These are phyloP conservation scores for Pontoporia blainvillei DNA, from an alignment of 2,113 vertebrate species.

Conservation along the genomic window DNA sequence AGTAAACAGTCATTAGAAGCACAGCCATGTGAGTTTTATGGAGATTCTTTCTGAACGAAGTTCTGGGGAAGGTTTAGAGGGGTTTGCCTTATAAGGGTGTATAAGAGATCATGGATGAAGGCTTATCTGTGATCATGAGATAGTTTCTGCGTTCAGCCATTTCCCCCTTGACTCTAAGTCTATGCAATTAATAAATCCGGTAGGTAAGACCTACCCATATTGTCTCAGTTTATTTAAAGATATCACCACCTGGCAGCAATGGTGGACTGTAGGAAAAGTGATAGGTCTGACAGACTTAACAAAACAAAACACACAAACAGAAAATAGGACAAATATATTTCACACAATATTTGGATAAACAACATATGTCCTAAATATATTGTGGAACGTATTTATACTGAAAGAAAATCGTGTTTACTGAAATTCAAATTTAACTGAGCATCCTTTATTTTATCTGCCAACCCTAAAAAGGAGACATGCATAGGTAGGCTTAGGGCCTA, in stretches of 20 bases:
- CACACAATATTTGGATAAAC: not conserved
- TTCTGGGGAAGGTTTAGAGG: not conserved
- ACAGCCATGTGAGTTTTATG: fast-evolving
- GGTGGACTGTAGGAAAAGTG: not conserved
- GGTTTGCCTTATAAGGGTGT: not conserved
- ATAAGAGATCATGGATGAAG: not conserved
- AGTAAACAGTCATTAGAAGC: not conserved
- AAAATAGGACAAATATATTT: not conserved
- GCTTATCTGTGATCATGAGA: not conserved
- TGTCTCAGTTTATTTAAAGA: not conserved
- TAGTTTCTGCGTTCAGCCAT: not conserved
- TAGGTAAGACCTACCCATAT: not conserved
- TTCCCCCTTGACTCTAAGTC: not conserved
- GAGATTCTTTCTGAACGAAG: not conserved
- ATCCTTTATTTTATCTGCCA: not conserved
- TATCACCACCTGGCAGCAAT: not conserved
- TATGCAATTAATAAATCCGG: not conserved
- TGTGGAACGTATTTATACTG: not conserved
- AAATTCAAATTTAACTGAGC: not conserved
- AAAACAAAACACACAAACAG: not conserved
- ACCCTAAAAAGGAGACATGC: not conserved
- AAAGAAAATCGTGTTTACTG: not conserved
- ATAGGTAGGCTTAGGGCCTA: too few species aligned
- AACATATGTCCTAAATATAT: not conserved
- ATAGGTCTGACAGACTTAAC: not conserved